Base-by-base conservation (phyloP, 1,140 invertebrate genomes). In the Vanessa tameamea region DNA sequence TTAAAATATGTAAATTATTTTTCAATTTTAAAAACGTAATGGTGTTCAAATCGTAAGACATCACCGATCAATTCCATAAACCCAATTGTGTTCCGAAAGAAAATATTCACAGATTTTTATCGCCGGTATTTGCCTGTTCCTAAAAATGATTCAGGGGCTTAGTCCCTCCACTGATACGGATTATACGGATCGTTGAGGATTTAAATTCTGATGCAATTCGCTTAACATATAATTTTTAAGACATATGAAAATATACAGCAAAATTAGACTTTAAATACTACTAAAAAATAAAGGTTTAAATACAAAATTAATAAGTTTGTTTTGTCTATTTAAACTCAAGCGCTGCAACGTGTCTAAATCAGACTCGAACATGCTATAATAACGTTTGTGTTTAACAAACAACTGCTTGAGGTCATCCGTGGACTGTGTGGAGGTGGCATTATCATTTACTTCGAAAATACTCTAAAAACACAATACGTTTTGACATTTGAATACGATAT, bases 381-480 rank as follows among this genome's bases (percentile, higher is more conserved):
- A 61, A 61, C 14, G 57, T 61, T 61, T 61, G 57, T 61, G 57
- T 61, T 61, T 61, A 61, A 37, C 57, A 61, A 61, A 61, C 57
- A 37, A 31, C n/a, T n/a, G 50, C 13, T 61, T 31, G 57, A 61
- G 26, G 57, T 61, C 57, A 61, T 61, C 57, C 37, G 11, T 23
- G 9, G 37, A 43, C 48, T 51, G 11, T n/a, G 11, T 37, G 26
- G 57, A 57, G 11, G 23, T 16, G 55, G 7, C 48, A 51, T 51
- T 51, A 26, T 59, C 26, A 37, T 61, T 31, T 59, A 14, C 57
- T 26, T 59, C 12, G 23, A 59, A 59, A 59, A 59, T 31, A 31
- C 23, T 37, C 57, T 59, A 55, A 55, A 55, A 15, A 16, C 4
- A 15, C 3, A 23, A 5, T 55, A 55, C 20, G 9, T 55, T 20